Evolutionary conservation across 2,113 vertebrate species (phyloP).

Genomic region (Pachyramphus minor): DNA sequence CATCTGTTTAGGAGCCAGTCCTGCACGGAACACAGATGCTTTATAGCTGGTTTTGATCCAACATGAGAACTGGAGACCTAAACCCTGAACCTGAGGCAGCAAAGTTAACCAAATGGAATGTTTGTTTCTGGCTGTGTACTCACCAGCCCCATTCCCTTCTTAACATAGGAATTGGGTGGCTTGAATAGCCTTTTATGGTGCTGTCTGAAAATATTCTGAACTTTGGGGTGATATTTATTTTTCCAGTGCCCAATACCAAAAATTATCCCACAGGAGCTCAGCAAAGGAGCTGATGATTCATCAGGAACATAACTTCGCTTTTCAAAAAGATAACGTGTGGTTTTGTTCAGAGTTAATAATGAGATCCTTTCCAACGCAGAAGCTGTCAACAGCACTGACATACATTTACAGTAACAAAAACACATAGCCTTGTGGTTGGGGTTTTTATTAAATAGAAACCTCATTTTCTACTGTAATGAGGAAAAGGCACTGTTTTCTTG

Average conservation of each 20-base stretch:
- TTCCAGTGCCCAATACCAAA: slow-evolving; percentile 6
- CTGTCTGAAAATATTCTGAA: slow-evolving; percentile 59
- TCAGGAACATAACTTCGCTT: not conserved
- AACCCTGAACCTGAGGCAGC: not conserved
- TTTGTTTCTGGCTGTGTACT: not conserved
- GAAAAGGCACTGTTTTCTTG: not conserved
- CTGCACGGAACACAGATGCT: not conserved
- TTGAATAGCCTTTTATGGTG: slow-evolving; percentile 64
- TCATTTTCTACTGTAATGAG: slow-evolving; percentile 17
- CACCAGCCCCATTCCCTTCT: not conserved
- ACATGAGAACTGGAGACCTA: not conserved
- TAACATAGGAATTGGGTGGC: slow-evolving; percentile 33
- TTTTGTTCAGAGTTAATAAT: slow-evolving; percentile 51
- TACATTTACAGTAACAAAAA: slow-evolving; percentile 8
- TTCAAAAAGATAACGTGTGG: slow-evolving; percentile 19
- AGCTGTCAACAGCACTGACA: slow-evolving; percentile 38
- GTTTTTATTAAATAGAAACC: slow-evolving; percentile 24
- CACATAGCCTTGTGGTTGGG: slow-evolving; percentile 3
- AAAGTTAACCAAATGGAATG: slow-evolving; percentile 52
- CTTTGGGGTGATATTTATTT: slow-evolving; percentile 43
- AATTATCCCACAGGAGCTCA: slow-evolving; percentile 54
- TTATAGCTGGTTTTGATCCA: not conserved
- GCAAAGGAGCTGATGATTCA: slow-evolving; percentile 2
- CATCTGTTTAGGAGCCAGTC: not conserved
- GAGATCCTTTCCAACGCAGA: slow-evolving; percentile 32